phyloP scores from a whole-genome alignment of 2,888 invertebrate species.

The Epinotia ramella region DNA sequence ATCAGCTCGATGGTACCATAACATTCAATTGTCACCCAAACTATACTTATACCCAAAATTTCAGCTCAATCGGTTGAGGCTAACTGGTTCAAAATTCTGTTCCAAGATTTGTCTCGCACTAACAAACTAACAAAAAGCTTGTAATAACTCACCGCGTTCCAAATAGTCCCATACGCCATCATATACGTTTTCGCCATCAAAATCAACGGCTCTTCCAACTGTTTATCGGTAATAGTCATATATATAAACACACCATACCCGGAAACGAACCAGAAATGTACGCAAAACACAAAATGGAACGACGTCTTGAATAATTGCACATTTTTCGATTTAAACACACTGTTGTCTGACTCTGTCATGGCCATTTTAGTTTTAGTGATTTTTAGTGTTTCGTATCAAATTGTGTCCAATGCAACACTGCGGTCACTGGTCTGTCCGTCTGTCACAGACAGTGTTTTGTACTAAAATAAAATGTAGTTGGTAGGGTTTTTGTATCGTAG shows the following conservation, averaged over 20 bases:
- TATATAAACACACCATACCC: conserved; percentile 47
- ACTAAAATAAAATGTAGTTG: neutral
- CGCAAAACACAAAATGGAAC: neutral
- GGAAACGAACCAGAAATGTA: conserved; percentile 36
- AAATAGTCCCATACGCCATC: conserved; percentile 62
- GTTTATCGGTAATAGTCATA: conserved; percentile 48
- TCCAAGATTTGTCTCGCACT: too few relatives aligned
- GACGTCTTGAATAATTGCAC: neutral
- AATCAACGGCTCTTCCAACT: conserved; percentile 50
- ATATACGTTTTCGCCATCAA: conserved; percentile 54
- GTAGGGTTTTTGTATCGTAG: neutral
- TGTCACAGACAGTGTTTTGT: neutral
- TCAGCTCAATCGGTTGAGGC: too few relatives aligned
- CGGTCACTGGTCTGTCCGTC: neutral
- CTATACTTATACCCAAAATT: too few relatives aligned
- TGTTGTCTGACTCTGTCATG: neutral
- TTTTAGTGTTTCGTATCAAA: neutral
- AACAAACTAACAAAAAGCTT: too few relatives aligned
- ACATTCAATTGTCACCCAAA: too few relatives aligned
- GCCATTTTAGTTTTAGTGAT: neutral
- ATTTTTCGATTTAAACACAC: neutral
- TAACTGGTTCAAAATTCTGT: too few relatives aligned
- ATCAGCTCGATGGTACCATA: too few relatives aligned
- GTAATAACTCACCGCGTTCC: conserved; percentile 53
- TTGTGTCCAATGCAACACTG: too few relatives aligned